Evolutionary conservation across 2,113 vertebrate genomes (phyloP), one percentile per base, ranked within the genome.

Genomic region (Takifugu bimaculatus): DNA sequence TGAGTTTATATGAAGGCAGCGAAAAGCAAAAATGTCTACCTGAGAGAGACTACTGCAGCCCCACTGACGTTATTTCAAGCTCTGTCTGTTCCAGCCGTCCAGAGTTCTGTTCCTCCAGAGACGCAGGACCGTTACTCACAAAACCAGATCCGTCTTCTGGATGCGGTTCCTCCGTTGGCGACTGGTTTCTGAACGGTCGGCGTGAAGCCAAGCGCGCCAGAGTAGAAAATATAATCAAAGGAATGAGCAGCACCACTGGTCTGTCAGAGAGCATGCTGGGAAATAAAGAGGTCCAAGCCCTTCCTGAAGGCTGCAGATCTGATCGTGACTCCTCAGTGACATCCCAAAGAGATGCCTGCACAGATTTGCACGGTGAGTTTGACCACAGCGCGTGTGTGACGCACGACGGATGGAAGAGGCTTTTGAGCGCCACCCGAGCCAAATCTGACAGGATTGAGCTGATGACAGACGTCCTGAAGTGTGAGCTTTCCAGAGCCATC

Each of bases 221-320:
- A 65, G 96, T 98, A 43, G 95, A 98, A 78, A 94, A 93, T 70
- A 96, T 96, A 58, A 86, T 96, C 75, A 91, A 71, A 78, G 91
- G 93, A 66, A 96, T 96, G 91, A 90, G 71, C 15, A 65, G 89
- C 50, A 87, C 88, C 54, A 83, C 91, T 7, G 65, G 45, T 2
- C 43, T 6, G 50, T 1, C n/a, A 14, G 13, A 71, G 75, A 20
- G 25, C 28, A 13, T 29, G 56, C 25, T 67, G 47, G 89, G 85
- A 29, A 84, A 74, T 43, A 92, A 90, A 65, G 91, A 86, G 65
- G 93, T 88, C 78, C 85, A 78, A 5, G 91, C 77, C n/a, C 63
- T 87, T 26, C 80, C 77, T 12, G 57, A 75, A 3, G 6, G 35
- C 42, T 58, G 49, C 26, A 42, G 26, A 42, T 49, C 47, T 47